phyloP scores from a whole-genome alignment of 1,140 invertebrate species.

The Luehdorfia chinensis region DNA sequence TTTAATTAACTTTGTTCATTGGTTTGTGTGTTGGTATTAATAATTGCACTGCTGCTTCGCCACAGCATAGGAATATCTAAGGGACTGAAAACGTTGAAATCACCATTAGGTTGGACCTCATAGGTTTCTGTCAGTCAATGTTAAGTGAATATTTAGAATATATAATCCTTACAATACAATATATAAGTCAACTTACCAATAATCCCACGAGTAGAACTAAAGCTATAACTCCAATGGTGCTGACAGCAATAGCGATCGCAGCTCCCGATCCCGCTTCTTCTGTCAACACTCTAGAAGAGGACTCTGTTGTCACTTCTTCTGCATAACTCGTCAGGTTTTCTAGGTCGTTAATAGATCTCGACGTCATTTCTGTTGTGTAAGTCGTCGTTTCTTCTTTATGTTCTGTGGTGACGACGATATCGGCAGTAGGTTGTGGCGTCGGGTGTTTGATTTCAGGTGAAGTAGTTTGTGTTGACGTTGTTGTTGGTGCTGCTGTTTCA shows the following conservation, averaged over 20 bases:
- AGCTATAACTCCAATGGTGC: conserved; percentile 66
- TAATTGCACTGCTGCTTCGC: too few species aligned
- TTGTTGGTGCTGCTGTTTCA: conserved; percentile 25
- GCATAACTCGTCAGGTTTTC: conserved; percentile 49
- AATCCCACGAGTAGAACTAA: conserved; percentile 60
- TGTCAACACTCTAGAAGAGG: conserved; percentile 37
- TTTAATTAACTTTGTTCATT: too few species aligned
- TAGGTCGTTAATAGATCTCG: conserved; percentile 36
- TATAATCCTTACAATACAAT: too few species aligned
- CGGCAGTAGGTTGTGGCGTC: conserved; percentile 17
- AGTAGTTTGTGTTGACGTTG: conserved; percentile 23
- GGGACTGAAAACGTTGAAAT: too few species aligned
- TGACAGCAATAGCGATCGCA: conserved; percentile 61
- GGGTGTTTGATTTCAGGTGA: conserved; percentile 16
- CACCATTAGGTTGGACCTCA: too few species aligned
- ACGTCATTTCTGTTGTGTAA: conserved; percentile 26
- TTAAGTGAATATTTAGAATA: too few species aligned
- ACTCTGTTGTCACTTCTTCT: conserved; percentile 58
- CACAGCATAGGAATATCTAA: too few species aligned
- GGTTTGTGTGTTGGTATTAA: too few species aligned
- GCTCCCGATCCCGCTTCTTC: conserved; percentile 56
- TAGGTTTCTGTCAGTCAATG: too few species aligned
- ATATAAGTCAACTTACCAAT: conserved; percentile 49
- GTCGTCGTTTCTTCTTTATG: conserved; percentile 29
- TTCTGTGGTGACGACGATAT: conserved; percentile 15